Conservation (phyloP, 2,113 vertebrate genomes). For the Neopipo cinnamomea region DNA sequence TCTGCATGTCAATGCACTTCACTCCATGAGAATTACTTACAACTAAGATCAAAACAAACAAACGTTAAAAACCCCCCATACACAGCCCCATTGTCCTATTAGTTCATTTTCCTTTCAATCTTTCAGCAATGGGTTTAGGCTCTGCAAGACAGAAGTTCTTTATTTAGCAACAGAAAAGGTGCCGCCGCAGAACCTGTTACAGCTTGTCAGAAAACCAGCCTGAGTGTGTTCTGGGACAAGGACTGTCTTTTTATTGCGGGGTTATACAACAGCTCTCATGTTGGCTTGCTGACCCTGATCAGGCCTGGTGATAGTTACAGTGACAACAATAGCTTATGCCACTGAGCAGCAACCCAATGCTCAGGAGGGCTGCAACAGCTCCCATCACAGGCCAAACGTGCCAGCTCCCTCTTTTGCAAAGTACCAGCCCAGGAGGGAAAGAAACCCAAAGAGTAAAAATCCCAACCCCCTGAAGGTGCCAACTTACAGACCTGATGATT, state of each 20-base stretch:
- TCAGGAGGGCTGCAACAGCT: neutral
- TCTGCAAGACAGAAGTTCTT: conserved; percentile 56
- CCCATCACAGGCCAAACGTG: rapidly evolving
- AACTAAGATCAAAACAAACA: conserved; percentile 33
- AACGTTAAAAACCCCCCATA: rapidly evolving
- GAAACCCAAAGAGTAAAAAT: neutral
- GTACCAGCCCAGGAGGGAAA: neutral
- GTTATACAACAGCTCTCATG: conserved; percentile 2
- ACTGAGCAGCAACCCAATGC: neutral
- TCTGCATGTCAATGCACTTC: neutral
- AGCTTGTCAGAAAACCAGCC: conserved; percentile 52
- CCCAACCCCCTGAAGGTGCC: rapidly evolving
- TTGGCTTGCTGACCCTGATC: conserved; percentile 10
- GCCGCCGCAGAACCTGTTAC: conserved; percentile 51
- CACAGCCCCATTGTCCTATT: conserved; percentile 24
- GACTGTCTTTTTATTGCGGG: conserved; percentile 19
- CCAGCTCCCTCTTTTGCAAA: neutral
- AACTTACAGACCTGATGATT: rapidly evolving
- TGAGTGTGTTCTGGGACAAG: conserved; percentile 43
- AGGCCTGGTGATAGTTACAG: neutral
- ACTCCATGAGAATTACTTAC: neutral
- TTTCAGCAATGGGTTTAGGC: conserved; percentile 52
- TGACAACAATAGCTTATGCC: neutral
- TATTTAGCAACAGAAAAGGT: conserved; percentile 66
- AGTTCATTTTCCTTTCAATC: conserved; percentile 36